A percentile compares a stretch with the other conserved stretches of the same genome.
phyloP scores from a whole-genome alignment of 2,797 vertebrate species.

The Melanotaenia trifasciata region DNA sequence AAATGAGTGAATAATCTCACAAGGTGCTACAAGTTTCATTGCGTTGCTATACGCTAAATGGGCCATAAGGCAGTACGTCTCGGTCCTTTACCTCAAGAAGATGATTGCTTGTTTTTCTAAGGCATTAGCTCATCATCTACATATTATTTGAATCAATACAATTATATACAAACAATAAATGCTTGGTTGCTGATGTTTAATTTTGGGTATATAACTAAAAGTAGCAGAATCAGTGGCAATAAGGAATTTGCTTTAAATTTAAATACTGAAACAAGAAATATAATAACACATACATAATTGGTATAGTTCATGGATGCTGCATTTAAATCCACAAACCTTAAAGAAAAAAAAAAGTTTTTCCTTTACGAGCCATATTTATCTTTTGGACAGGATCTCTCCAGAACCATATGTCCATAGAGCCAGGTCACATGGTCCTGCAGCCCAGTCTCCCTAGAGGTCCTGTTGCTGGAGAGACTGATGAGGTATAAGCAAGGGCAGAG shows the following conservation, averaged over 20 bases:
- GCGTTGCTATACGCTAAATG: not conserved
- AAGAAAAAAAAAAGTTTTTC: slow-evolving; percentile 48
- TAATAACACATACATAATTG: not conserved
- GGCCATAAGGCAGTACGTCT: not conserved
- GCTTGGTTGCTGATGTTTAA: slow-evolving; percentile 1
- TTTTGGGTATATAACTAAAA: not conserved
- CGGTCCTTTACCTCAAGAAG: not conserved
- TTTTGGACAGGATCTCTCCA: slow-evolving; percentile 77
- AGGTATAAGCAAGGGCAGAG: slow-evolving; percentile 37
- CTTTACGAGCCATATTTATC: slow-evolving; percentile 76
- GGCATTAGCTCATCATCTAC: not conserved
- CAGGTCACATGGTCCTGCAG: slow-evolving; percentile 79
- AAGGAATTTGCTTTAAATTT: slow-evolving; percentile 13
- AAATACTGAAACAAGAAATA: slow-evolving; percentile 1
- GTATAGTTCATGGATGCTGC: slow-evolving; percentile 26
- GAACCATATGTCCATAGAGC: slow-evolving; percentile 79
- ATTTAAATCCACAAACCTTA: slow-evolving; percentile 47
- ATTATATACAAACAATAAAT: not conserved
- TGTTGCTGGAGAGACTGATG: slow-evolving; percentile 69
- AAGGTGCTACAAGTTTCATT: slow-evolving; percentile 7
- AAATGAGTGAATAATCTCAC: slow-evolving; percentile 31
- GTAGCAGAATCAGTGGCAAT: slow-evolving; percentile 7
- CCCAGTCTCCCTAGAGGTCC: slow-evolving; percentile 62
- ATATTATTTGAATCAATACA: not conserved
- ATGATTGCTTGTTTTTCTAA: not conserved